These are phyloP conservation scores for Nilaparvata lugens DNA, from an alignment of 1,140 invertebrate genomes.

Conservation along the genomic window DNA sequence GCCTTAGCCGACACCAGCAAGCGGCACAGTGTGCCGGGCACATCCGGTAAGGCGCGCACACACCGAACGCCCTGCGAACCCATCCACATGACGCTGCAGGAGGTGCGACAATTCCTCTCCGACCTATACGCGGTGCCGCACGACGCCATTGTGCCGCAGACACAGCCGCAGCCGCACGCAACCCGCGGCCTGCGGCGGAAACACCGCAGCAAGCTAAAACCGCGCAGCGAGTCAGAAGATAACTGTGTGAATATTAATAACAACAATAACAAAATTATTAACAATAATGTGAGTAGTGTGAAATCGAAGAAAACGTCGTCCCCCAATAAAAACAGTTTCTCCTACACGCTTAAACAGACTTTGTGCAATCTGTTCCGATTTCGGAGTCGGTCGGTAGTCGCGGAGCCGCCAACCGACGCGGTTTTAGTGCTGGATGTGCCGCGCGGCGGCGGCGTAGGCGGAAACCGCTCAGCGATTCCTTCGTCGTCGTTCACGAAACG, in stretches of 20 bases:
- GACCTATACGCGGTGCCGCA: conserved; percentile 61
- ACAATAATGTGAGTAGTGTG: background rate
- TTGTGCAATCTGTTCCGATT: conserved; percentile 74
- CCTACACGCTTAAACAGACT: conserved; percentile 71
- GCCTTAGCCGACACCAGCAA: conserved; percentile 27
- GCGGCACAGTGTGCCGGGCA: conserved; percentile 46
- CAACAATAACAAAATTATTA: conserved; percentile 31
- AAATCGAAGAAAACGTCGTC: conserved; percentile 8
- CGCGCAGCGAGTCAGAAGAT: background rate
- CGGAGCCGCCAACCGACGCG: conserved; percentile 17
- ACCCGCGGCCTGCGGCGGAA: background rate
- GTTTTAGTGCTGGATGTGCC: conserved; percentile 23
- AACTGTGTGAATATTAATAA: conserved; percentile 16
- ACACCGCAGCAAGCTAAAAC: conserved; percentile 15
- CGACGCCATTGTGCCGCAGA: conserved; percentile 22
- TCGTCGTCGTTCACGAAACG: conserved; percentile 48
- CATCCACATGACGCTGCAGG: conserved; percentile 75
- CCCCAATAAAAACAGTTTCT: conserved; percentile 41
- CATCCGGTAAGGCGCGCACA: conserved; percentile 30
- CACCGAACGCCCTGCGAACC: conserved; percentile 43
- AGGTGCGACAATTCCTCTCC: conserved; percentile 72
- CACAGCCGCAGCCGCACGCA: background rate
- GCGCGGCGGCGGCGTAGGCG: conserved; percentile 1
- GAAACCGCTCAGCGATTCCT: background rate
- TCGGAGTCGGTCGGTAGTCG: conserved; percentile 31